Percentiles rank a stretch among this genome's conserved stretches.
These are phyloP conservation scores for Menidia beryllina DNA, from an alignment of 2,113 vertebrate genomes.

Conservation along the genomic window DNA sequence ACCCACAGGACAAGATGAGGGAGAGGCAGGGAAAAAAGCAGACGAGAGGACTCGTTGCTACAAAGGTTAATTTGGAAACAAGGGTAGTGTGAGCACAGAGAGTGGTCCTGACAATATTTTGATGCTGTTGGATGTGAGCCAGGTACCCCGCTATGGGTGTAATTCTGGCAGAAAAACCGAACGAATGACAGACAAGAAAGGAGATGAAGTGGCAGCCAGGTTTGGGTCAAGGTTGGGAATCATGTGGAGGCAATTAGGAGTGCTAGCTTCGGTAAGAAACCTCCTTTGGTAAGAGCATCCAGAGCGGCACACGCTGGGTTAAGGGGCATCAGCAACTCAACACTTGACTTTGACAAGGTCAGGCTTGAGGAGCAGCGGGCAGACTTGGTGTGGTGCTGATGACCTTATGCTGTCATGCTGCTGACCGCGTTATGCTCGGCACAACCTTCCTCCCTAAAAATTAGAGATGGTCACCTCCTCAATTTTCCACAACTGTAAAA, in stretches of 20 bases:
- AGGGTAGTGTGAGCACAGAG: slow-evolving; percentile 54
- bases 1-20: slow-evolving; percentile 72
- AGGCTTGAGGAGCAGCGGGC: slow-evolving; percentile 69
- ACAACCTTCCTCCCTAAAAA: slow-evolving; percentile 37
- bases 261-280: slow-evolving; percentile 67
- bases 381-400: slow-evolving; percentile 60
- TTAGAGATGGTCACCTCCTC: slow-evolving; percentile 43
- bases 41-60: slow-evolving; percentile 71
- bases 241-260: slow-evolving; percentile 72
- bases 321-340: slow-evolving; percentile 60
- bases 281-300: slow-evolving; percentile 38
- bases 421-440: slow-evolving; percentile 65
- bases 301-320: slow-evolving; percentile 51
- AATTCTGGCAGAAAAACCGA: slow-evolving; percentile 28
- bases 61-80: slow-evolving; percentile 80
- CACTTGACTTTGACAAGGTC: slow-evolving; percentile 79
- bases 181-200: slow-evolving; percentile 49
- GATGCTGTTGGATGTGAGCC: slow-evolving; percentile 71
- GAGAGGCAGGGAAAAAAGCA: slow-evolving; percentile 52
- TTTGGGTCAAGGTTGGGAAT: slow-evolving; percentile 64
- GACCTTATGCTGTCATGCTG: slow-evolving; percentile 65
- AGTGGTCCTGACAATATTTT: slow-evolving; percentile 72
- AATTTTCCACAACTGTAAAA: slow-evolving; percentile 41
- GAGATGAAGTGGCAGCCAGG: slow-evolving; percentile 62
- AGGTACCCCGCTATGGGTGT: slow-evolving; percentile 64